phyloP scores from a whole-genome alignment of 2,113 vertebrate species.

The Cathartes aura region DNA sequence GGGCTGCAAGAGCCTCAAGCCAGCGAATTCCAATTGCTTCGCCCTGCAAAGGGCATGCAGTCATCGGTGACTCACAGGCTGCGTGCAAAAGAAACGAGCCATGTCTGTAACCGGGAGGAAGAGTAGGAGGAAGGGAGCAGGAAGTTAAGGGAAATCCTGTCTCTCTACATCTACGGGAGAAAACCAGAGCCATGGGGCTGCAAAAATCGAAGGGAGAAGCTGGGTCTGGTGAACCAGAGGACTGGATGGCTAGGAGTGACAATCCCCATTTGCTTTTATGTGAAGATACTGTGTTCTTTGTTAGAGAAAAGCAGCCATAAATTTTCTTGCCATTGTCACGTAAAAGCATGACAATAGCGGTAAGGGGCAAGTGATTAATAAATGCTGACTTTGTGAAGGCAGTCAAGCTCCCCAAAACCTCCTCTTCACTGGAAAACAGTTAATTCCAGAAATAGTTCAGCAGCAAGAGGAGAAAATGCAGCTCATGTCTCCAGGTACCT shows the following conservation, averaged over 20 bases:
- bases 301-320: not conserved
- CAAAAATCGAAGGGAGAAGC: not conserved
- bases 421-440: not conserved
- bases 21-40: not conserved
- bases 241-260: not conserved
- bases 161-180: not conserved
- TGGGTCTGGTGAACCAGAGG: not conserved
- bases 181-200: not conserved
- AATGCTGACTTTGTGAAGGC: not conserved
- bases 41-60: rapidly evolving
- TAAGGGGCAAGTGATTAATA: not conserved
- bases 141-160: not conserved
- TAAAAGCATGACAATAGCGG: not conserved
- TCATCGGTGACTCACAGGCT: not conserved
- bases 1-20: not conserved
- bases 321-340: not conserved
- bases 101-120: not conserved
- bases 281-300: not conserved
- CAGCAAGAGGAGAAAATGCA: not conserved
- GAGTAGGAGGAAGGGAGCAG: not conserved
- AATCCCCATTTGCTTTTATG: not conserved
- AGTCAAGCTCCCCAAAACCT: not conserved
- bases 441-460: not conserved
- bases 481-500: not conserved
- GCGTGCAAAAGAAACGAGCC: not conserved